Percentiles rank a stretch among this genome's conserved stretches.
phyloP scores from a whole-genome alignment of 1,140 invertebrate species.

The Drosophila asahinai region DNA sequence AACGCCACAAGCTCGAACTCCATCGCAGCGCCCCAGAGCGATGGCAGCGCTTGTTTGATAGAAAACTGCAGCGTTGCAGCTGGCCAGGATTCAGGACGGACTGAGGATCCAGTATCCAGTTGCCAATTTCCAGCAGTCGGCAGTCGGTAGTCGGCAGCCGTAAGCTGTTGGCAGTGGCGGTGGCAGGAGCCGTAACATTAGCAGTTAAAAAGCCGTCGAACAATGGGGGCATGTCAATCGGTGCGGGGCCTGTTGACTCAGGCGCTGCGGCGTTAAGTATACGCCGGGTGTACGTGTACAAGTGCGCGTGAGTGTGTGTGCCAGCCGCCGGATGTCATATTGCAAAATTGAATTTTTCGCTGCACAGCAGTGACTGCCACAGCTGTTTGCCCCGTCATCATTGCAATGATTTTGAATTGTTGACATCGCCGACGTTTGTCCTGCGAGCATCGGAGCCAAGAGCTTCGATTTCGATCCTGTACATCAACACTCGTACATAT shows the following conservation, averaged over 20 bases:
- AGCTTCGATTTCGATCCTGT: conserved; percentile 19
- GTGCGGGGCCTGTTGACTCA: conserved; percentile 62
- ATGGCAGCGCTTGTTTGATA: conserved; percentile 28
- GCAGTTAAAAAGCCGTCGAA: conserved; percentile 54
- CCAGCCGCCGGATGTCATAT: conserved; percentile 75
- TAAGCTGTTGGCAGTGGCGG: conserved; percentile 25
- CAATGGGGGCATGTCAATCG: conserved; percentile 70
- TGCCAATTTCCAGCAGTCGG: conserved; percentile 12
- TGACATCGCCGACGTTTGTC: conserved; percentile 59
- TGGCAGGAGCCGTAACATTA: conserved; percentile 39
- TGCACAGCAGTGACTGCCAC: conserved; percentile 56
- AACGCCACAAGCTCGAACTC: conserved; percentile 31
- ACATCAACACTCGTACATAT: conserved; percentile 33
- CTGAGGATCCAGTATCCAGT: neutral
- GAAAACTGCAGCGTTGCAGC: conserved; percentile 60
- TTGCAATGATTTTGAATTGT: conserved; percentile 80
- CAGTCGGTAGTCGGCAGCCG: conserved; percentile 16
- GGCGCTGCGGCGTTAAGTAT: conserved; percentile 78
- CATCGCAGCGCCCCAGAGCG: conserved; percentile 7
- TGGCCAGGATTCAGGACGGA: conserved; percentile 13
- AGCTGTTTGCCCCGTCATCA: conserved; percentile 81
- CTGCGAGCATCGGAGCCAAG: conserved; percentile 29
- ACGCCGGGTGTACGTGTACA: conserved; percentile 45
- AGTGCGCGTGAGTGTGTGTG: neutral
- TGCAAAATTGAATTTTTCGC: conserved; percentile 82